Evolutionary conservation across 2,797 vertebrate genomes (phyloP).

Genomic region (Sphenopsis melanotis): DNA sequence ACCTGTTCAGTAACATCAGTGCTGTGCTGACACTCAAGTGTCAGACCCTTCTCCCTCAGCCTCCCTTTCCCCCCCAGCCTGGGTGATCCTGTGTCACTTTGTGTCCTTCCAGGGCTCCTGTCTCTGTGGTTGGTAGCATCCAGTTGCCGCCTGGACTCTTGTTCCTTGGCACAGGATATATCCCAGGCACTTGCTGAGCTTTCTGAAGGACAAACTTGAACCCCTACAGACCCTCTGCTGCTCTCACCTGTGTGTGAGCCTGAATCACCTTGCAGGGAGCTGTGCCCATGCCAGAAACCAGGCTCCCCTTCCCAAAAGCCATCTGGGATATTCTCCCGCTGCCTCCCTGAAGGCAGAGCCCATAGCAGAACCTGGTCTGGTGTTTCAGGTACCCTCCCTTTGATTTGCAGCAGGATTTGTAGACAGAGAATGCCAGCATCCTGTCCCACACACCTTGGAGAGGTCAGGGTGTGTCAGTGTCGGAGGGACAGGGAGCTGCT

Average conservation of each 20-base stretch:
- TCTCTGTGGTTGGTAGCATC: neutral
- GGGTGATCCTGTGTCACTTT: neutral
- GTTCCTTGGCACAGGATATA: neutral
- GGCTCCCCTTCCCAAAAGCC: neutral
- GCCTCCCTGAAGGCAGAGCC: neutral
- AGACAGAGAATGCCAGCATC: neutral
- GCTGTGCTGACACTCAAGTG: neutral
- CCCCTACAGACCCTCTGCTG: neutral
- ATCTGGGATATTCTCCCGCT: neutral
- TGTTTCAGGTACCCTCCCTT: neutral
- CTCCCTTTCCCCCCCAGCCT: neutral
- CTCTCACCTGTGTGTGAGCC: fast-evolving
- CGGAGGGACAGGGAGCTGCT: neutral
- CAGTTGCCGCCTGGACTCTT: neutral
- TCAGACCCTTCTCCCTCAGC: neutral
- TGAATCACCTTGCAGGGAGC: neutral
- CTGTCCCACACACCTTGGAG: neutral
- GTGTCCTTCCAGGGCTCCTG: neutral
- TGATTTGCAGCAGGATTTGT: neutral
- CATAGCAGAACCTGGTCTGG: neutral
- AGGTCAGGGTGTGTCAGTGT: neutral
- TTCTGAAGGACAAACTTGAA: neutral
- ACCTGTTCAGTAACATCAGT: neutral
- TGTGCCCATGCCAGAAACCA: neutral
- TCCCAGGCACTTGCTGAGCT: neutral